phyloP scores from a whole-genome alignment of 1,140 invertebrate species.

The Aphelinus certus region DNA sequence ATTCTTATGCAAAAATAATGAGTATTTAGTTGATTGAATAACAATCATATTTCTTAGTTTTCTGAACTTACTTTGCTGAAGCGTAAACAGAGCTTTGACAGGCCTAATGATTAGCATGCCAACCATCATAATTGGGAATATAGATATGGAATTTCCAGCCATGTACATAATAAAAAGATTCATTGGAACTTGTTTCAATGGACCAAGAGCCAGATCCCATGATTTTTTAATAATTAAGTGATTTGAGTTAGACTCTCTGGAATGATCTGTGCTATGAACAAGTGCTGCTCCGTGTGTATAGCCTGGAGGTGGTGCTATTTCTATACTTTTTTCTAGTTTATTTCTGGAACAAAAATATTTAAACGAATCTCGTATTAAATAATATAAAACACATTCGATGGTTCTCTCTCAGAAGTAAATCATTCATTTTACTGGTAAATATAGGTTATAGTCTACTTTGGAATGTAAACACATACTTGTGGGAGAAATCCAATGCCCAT shows the following conservation, averaged over 20 bases:
- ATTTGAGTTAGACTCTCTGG: slow-evolving; percentile 80
- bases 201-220: slow-evolving; percentile 96
- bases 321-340: slow-evolving; percentile 61
- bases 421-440: neutral
- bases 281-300: slow-evolving; percentile 78
- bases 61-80: slow-evolving; percentile 76
- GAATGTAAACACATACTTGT: slow-evolving; percentile 57
- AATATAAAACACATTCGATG: neutral
- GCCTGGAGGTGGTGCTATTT: slow-evolving; percentile 82
- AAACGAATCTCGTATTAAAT: neutral
- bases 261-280: slow-evolving; percentile 78
- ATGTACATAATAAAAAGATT: slow-evolving; percentile 99
- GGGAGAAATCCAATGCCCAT: slow-evolving; percentile 65
- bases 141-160: slow-evolving; percentile 98
- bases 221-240: slow-evolving; percentile 93
- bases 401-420: no score
- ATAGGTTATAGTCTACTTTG: slow-evolving; percentile 17
- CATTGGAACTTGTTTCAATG: slow-evolving; percentile 97
- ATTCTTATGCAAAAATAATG: no score
- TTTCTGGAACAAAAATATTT: slow-evolving; percentile 49
- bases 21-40: no score
- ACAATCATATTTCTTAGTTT: slow-evolving; percentile 1
- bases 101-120: slow-evolving; percentile 97
- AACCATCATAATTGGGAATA: slow-evolving; percentile 99
- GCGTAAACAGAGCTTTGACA: slow-evolving; percentile 92